These are phyloP conservation scores for Nebria ingens DNA, from an alignment of 1,140 invertebrate species.

Conservation along the genomic window DNA sequence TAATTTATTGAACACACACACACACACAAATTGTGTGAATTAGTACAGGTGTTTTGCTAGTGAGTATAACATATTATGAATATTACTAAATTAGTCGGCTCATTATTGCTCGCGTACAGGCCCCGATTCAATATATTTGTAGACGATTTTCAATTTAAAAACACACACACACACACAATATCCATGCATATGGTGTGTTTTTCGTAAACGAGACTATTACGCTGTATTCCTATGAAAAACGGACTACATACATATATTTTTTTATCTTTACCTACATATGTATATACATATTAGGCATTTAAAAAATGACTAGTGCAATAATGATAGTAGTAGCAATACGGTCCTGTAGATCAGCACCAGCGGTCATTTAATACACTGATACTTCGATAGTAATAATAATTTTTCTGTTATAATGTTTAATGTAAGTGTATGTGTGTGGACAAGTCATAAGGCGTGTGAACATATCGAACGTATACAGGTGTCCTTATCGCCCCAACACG, in stretches of 20 bases:
- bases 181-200: too few species aligned
- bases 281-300: too few species aligned
- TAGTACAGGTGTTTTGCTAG: not conserved
- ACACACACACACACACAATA: conserved; percentile 10
- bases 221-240: too few species aligned
- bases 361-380: too few species aligned
- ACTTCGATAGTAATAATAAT: not conserved
- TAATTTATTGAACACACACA: too few species aligned
- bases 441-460: conserved; percentile 14
- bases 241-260: too few species aligned
- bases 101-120: not conserved
- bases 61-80: not conserved
- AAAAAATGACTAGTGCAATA: too few species aligned
- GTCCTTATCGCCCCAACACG: not conserved
- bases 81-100: not conserved
- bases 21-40: too few species aligned
- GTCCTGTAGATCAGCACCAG: too few species aligned
- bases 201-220: too few species aligned
- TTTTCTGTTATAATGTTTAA: not conserved
- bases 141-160: not conserved
- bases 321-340: too few species aligned
- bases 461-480: conserved; percentile 14
- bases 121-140: not conserved
- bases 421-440: not conserved
- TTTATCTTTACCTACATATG: too few species aligned